Conservation (phyloP, 2,113 vertebrate species). For the Turdus rufiventris region DNA sequence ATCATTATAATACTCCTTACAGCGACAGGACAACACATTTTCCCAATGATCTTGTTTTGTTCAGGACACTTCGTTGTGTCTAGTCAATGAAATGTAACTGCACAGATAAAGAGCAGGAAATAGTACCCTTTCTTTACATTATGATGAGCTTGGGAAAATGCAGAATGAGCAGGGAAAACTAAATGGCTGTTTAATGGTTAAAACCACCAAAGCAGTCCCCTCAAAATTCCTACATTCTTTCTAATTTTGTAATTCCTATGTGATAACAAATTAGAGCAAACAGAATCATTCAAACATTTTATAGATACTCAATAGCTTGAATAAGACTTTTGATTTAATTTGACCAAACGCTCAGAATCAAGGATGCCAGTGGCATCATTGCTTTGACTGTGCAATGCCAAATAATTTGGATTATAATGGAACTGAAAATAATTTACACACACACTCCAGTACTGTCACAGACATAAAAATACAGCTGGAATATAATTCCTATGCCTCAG, state of each 20-base stretch:
- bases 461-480: background rate
- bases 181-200: background rate
- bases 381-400: background rate
- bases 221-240: background rate
- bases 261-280: background rate
- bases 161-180: background rate
- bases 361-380: background rate
- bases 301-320: background rate
- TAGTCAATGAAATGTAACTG: background rate
- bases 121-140: background rate
- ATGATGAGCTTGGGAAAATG: background rate
- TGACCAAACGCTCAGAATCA: background rate
- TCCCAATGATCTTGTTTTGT: background rate
- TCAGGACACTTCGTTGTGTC: background rate
- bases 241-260: background rate
- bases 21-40: background rate
- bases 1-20: background rate
- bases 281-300: background rate
- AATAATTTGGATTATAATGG: background rate
- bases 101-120: background rate
- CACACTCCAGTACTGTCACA: background rate
- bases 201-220: background rate
- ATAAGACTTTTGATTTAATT: background rate
- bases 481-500: background rate
- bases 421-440: background rate